Evolutionary conservation across 2,797 vertebrate species (phyloP).

Genomic region (Naso thynnoides): DNA sequence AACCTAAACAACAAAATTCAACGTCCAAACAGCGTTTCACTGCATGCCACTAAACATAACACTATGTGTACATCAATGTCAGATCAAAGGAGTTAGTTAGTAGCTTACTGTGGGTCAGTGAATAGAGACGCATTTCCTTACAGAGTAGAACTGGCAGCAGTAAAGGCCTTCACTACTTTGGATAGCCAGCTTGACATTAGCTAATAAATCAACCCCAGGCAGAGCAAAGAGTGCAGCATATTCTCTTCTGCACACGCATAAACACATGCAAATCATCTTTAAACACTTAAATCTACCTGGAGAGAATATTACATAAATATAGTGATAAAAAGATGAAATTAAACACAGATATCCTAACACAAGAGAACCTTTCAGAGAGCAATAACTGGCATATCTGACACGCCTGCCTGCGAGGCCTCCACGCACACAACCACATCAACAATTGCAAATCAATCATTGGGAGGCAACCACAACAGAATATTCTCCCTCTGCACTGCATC

Average conservation of each 20-base stretch:
- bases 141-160: slow-evolving; percentile 40
- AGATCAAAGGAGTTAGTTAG: background rate
- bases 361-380: slow-evolving; percentile 17
- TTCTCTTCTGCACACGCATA: slow-evolving; percentile 6
- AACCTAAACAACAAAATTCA: background rate
- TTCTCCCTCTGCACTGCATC: slow-evolving; percentile 39
- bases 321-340: background rate
- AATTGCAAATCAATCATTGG: slow-evolving; percentile 30
- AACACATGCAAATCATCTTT: slow-evolving; percentile 29
- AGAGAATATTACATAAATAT: background rate
- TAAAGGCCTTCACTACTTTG: slow-evolving; percentile 64
- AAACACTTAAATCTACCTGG: slow-evolving; percentile 6
- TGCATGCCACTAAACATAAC: background rate
- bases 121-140: slow-evolving; percentile 24
- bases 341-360: slow-evolving; percentile 17
- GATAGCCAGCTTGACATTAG: slow-evolving; percentile 53
- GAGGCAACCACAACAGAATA: slow-evolving; percentile 24
- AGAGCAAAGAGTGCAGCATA: slow-evolving; percentile 32
- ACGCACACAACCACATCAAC: slow-evolving; percentile 15
- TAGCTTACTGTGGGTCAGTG: slow-evolving; percentile 24
- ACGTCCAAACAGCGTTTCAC: background rate
- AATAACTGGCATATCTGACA: slow-evolving; percentile 15
- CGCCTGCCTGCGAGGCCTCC: slow-evolving; percentile 20
- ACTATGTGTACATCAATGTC: background rate
- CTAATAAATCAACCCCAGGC: slow-evolving; percentile 45